A percentile compares a stretch with the other conserved stretches of the same genome.
Evolutionary conservation across 2,113 vertebrate genomes (phyloP).

Genomic region (Setophaga petechia): DNA sequence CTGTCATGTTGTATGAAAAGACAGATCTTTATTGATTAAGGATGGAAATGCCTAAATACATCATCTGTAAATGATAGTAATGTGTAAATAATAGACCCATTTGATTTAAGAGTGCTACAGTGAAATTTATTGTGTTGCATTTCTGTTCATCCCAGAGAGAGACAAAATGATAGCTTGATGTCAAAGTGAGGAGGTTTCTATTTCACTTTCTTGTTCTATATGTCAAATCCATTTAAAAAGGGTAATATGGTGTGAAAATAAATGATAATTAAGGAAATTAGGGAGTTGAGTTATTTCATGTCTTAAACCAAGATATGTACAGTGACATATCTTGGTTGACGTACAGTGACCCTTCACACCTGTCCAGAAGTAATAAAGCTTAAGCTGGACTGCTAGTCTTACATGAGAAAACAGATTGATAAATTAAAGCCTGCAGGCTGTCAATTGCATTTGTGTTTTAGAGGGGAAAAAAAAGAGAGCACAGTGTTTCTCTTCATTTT

Average conservation of each 20-base stretch:
- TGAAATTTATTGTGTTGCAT: not conserved
- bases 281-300: not conserved
- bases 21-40: not conserved
- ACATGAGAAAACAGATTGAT: not conserved
- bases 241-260: not conserved
- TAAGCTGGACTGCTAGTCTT: not conserved
- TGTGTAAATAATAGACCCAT: not conserved
- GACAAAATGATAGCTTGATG: not conserved
- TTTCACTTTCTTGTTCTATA: not conserved
- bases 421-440: not conserved
- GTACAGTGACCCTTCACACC: not conserved
- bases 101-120: not conserved
- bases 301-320: not conserved
- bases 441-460: not conserved
- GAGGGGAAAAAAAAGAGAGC: not conserved
- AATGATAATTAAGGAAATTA: constrained; percentile 12
- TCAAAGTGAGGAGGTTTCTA: not conserved
- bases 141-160: not conserved
- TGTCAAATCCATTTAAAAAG: not conserved
- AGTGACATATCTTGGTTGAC: not conserved
- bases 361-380: not conserved
- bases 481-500: not conserved
- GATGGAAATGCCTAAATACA: not conserved
- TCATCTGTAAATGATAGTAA: not conserved
- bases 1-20: not conserved